Conservation (phyloP, 2,888 invertebrate species). For the Drosophila aldrichi region DNA sequence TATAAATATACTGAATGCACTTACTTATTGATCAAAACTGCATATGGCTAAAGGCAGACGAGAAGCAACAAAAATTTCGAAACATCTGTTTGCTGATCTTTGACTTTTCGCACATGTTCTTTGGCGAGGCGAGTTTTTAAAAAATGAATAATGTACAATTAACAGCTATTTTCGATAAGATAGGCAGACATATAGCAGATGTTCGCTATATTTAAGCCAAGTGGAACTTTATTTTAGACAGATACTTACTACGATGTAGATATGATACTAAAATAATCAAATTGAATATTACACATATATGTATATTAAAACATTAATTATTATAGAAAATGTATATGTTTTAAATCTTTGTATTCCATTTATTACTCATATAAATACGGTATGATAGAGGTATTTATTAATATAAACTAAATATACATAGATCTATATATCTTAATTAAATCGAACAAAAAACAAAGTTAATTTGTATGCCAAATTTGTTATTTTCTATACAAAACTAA, state of each 20-base stretch:
- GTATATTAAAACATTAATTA: too few relatives aligned
- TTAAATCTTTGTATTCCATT: neutral
- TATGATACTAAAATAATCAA: too few relatives aligned
- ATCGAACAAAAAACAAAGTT: neutral
- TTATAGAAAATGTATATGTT: too few relatives aligned
- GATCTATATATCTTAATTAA: neutral
- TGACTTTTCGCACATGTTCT: slow-evolving; percentile 69
- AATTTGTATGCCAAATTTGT: neutral
- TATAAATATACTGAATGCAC: slow-evolving; percentile 19
- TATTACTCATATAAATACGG: neutral
- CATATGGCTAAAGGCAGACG: slow-evolving; percentile 41
- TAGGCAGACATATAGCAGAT: neutral
- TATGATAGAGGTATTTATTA: too few relatives aligned
- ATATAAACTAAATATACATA: neutral
- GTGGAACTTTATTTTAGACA: neutral
- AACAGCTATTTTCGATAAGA: neutral
- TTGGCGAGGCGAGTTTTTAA: slow-evolving; percentile 30
- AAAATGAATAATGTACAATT: slow-evolving; percentile 16
- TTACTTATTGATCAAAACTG: slow-evolving; percentile 28
- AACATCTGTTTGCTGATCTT: slow-evolving; percentile 69
- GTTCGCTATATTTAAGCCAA: neutral
- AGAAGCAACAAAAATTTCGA: slow-evolving; percentile 37
- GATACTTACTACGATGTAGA: neutral
- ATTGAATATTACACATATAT: neutral
- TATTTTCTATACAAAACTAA: neutral